Evolutionary conservation across 92 coral and sea anemone genomes (phyloP).

Genomic region (Montipora capitata): DNA sequence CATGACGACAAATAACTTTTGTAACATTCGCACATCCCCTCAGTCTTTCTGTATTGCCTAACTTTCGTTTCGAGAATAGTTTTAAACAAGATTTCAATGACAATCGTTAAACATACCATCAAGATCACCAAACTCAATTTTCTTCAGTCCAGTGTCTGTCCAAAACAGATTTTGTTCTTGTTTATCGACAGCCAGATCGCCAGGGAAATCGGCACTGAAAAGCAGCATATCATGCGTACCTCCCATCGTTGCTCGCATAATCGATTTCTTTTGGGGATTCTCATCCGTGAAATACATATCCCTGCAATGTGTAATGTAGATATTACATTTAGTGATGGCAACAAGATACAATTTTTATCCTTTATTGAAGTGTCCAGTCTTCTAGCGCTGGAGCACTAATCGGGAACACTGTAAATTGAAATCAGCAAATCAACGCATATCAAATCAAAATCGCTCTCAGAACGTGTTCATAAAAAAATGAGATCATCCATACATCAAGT

Average conservation of each 20-base stretch:
- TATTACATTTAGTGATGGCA: too few relatives aligned
- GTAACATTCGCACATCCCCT: too few relatives aligned
- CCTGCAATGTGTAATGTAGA: slow-evolving; percentile 29
- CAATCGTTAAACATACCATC: slow-evolving; percentile 50
- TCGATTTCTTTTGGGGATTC: slow-evolving; percentile 52
- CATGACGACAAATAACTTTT: too few relatives aligned
- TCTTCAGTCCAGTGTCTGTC: slow-evolving; percentile 80
- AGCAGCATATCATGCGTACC: slow-evolving; percentile 62
- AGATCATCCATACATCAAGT: too few relatives aligned
- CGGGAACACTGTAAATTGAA: too few relatives aligned
- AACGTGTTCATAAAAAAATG: too few relatives aligned
- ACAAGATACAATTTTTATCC: too few relatives aligned
- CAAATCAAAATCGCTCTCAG: too few relatives aligned
- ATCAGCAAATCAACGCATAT: too few relatives aligned
- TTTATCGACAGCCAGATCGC: slow-evolving; percentile 87
- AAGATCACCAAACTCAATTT: slow-evolving; percentile 79
- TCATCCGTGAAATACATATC: slow-evolving; percentile 91
- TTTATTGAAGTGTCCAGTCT: too few relatives aligned
- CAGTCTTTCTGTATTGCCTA: too few relatives aligned
- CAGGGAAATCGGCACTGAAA: slow-evolving; percentile 67
- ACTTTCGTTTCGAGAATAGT: background rate
- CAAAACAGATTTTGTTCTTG: slow-evolving; percentile 79
- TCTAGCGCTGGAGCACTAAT: too few relatives aligned
- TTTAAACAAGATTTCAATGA: background rate
- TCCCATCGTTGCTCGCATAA: slow-evolving; percentile 82